Percentiles rank a stretch among this genome's conserved stretches.
phyloP scores from a whole-genome alignment of 2,888 invertebrate genomes.

The Pterobdella sp. region DNA sequence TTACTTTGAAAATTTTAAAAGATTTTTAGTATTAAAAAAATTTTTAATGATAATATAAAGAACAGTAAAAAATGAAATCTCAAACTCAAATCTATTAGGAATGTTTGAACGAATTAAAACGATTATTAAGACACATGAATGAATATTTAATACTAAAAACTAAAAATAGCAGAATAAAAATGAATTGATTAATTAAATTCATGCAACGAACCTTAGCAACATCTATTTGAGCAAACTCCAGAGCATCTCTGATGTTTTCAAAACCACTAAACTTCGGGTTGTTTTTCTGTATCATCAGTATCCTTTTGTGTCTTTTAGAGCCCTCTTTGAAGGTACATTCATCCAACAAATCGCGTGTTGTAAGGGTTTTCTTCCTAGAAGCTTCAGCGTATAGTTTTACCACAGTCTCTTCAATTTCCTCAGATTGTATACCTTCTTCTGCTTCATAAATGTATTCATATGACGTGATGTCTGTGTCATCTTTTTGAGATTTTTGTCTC shows the following conservation, averaged over 20 bases:
- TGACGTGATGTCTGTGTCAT: background rate
- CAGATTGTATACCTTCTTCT: background rate
- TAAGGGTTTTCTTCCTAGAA: background rate
- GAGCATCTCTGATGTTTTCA: constrained; percentile 20
- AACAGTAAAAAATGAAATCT: background rate
- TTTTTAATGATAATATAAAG: background rate
- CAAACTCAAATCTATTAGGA: background rate
- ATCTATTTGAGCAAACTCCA: constrained; percentile 22
- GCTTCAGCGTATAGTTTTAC: background rate
- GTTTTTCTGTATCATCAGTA: background rate
- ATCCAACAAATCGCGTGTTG: background rate
- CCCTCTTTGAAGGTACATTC: constrained; percentile 3
- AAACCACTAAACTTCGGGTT: constrained; percentile 24
- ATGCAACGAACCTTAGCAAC: constrained; percentile 2
- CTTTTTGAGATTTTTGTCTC: background rate
- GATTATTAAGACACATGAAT: background rate
- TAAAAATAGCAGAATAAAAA: background rate
- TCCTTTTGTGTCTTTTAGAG: constrained; percentile 4
- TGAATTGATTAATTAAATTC: no score
- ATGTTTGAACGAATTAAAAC: background rate
- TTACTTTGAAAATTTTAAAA: background rate
- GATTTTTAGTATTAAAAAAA: background rate
- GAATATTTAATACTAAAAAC: background rate
- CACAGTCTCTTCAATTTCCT: background rate
- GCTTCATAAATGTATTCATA: background rate